phyloP scores from a whole-genome alignment of 2,113 vertebrate genomes.

The Peucedramus taeniatus region DNA sequence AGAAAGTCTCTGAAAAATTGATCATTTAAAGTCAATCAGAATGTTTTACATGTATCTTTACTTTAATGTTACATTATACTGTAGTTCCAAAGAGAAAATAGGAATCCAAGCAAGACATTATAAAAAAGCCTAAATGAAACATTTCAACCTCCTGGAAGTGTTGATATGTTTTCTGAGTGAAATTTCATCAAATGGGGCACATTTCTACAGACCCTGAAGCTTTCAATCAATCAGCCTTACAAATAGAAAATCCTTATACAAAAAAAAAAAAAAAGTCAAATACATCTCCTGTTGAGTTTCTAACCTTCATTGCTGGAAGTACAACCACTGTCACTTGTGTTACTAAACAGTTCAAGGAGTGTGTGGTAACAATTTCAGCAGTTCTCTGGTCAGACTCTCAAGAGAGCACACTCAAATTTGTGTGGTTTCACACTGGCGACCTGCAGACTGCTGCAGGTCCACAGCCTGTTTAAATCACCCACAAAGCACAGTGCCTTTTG shows the following conservation, averaged over 20 bases:
- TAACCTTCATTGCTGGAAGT: conserved; percentile 5
- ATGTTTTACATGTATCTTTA: not conserved
- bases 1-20: not conserved
- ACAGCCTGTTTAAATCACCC: not conserved
- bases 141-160: conserved; percentile 1
- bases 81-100: not conserved
- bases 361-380: not conserved
- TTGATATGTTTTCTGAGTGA: conserved; percentile 14
- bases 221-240: conserved; percentile 14
- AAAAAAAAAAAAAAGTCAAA: not conserved
- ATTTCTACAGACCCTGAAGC: not conserved
- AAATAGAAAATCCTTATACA: not conserved
- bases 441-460: not conserved
- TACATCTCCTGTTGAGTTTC: not conserved
- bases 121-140: conserved; percentile 13
- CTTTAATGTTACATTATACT: not conserved
- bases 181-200: conserved; percentile 10
- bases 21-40: not conserved
- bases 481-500: not conserved
- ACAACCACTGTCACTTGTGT: not conserved
- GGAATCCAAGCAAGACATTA: not conserved
- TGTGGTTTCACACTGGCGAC: not conserved
- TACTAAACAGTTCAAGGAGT: not conserved
- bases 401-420: not conserved
- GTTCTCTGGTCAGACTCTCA: not conserved